Evolutionary conservation across 1,140 invertebrate species (phyloP), one percentile per base, ranked within the genome.

Genomic region (Cyclina sinensis): DNA sequence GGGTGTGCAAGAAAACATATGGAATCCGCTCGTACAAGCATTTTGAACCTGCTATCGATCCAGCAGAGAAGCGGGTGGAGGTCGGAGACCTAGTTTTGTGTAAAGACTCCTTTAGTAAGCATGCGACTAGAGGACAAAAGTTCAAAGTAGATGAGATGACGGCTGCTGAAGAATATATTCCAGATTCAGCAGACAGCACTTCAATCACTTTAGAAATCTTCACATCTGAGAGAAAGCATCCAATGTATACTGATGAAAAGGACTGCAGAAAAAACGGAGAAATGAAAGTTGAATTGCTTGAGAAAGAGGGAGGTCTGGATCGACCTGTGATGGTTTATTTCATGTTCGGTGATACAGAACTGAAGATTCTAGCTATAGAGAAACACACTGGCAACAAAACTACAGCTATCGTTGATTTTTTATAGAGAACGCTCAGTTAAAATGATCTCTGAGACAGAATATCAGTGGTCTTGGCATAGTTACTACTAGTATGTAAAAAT

Each of bases 321-420:
- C 30, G 48, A 65, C 30, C 27, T 65, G 11, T 82, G 0, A 30
- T 21, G 35, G 48, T 43, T 0, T 65, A 37, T n/a, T 32, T 82
- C 16, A 59, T 82, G 5, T 82, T 82, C 65, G 79, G 79, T 65
- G 79, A 35, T 24, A 82, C 79, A 35, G 79, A 82, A n/a, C 48
- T 82, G 18, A 24, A 18, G 0, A 35, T 82, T 24, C 11, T 65
- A 30, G 57, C 35, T 39, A 16, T 4, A 37, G 79, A 82, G 24
- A 46, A 73, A 46, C 12, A 35, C 5, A 73, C 35, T 5, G 39
- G 39, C 7, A 5, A 37, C 14, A 39, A 43, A 43, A 43, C 43
- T 43, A 43, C 43, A 7, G 43, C 43, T 4, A 7, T 4, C 5
- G 4, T 43, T 14, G 43, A 43, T 14, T 43, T 43, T 43, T 14